Evolutionary conservation across 2,113 vertebrate species (phyloP), one percentile per base, ranked within the genome.

Genomic region (Planiliza haematocheilus): DNA sequence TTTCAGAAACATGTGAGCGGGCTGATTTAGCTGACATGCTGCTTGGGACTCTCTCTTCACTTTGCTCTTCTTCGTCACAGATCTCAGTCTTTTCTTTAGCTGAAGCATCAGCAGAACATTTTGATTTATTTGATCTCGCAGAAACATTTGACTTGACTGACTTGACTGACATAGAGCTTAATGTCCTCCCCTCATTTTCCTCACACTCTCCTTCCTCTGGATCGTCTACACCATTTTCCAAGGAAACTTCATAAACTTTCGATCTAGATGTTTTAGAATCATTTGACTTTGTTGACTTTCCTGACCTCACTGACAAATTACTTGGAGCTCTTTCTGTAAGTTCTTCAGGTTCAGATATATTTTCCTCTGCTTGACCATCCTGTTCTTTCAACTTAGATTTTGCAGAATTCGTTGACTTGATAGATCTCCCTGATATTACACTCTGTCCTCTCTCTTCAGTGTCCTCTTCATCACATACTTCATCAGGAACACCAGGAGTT

Each of bases 1-100:
- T 66, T 30, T 17, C 76, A 38, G 90, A 92, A 48, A 53, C 70
- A 10, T 10, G 18, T 4, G 90, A 91, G 42, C 86, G 90, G 17
- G 7, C 66, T 7, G 90, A 81, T 57, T 56, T 74, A 2, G 10
- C 73, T 16, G 92, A 93, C 41, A 60, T 41, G 14, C 67, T 77
- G 52, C 85, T 87, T 8, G 10, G 46, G 36, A 77, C 7, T 79
- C 86, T 83, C 5, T 66, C 21, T 20, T 62, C 34, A 16, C 10
- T 50, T 58, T 1, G 46, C 7, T 81, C 53, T 14, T 67, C 75
- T 6, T 86, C 68, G 20, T 69, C 18, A 14, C 20, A 9, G 10
- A 1, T 4, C n/a, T 62, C 49, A 17, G 20, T 17, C 2, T 8
- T 13, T 39, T 79, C 34, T 2, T 64, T 38, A 13, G 12, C 20